Evolutionary conservation across 2,113 vertebrate species (phyloP).

Genomic region (Balaenoptera acutorostrata): DNA sequence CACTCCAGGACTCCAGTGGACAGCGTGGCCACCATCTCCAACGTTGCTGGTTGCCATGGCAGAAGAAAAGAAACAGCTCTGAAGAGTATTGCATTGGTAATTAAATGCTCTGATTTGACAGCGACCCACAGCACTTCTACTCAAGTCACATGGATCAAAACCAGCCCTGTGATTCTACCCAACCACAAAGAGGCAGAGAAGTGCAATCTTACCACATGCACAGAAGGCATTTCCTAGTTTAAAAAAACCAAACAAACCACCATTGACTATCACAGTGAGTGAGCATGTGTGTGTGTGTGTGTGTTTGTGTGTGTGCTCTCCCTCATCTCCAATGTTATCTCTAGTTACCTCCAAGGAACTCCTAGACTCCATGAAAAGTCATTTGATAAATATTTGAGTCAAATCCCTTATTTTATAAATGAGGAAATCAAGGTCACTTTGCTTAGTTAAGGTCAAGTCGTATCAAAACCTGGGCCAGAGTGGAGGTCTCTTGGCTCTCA

Average conservation of each 20-base stretch:
- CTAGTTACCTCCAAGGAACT: not conserved
- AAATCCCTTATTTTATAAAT: not conserved
- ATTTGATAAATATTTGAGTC: not conserved
- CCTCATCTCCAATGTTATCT: not conserved
- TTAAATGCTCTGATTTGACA: not conserved
- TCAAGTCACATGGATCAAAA: not conserved
- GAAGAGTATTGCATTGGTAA: not conserved
- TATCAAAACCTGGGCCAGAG: not conserved
- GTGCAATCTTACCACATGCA: not conserved
- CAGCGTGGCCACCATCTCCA: not conserved
- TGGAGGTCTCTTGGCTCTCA: not conserved
- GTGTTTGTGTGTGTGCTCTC: not conserved
- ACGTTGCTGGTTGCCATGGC: not conserved
- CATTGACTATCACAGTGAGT: not conserved
- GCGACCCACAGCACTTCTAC: not conserved
- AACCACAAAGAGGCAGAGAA: not conserved
- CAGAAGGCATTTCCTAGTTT: not conserved
- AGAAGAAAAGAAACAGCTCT: not conserved
- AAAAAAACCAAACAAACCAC: not conserved
- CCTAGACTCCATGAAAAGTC: not conserved
- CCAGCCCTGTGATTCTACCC: not conserved
- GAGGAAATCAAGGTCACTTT: not conserved
- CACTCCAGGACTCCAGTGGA: not conserved
- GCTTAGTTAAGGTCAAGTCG: constrained; percentile 1
- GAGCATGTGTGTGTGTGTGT: not conserved